A percentile compares a stretch with the other conserved stretches of the same genome.
Evolutionary conservation across 2,888 invertebrate genomes (phyloP).

Genomic region (Elgonia sp.): DNA sequence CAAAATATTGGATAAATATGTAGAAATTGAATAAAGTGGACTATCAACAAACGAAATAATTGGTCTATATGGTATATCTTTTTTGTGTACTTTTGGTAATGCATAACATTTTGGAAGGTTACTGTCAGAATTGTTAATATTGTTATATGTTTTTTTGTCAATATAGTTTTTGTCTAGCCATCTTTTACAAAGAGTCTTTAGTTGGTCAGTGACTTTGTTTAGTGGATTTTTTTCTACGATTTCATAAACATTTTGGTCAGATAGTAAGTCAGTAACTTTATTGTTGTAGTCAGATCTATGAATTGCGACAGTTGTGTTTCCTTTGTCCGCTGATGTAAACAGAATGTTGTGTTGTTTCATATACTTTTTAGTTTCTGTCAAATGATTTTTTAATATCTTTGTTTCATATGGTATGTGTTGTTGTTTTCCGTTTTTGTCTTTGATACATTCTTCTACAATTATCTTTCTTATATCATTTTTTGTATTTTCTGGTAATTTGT

Average conservation of each 20-base stretch:
- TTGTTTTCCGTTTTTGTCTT: neutral
- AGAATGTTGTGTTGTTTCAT: neutral
- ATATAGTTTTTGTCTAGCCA: neutral
- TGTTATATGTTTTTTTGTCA: neutral
- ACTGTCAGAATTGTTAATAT: neutral
- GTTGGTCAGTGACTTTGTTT: neutral
- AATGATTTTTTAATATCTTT: no score
- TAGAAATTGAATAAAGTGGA: neutral
- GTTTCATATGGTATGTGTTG: no score
- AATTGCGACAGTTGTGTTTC: neutral
- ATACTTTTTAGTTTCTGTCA: no score
- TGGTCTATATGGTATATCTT: neutral
- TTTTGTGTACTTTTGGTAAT: conserved; percentile 37
- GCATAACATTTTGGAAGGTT: conserved; percentile 31
- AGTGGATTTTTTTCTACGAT: neutral
- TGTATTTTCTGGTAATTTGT: no score
- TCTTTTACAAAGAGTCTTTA: neutral
- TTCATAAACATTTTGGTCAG: neutral
- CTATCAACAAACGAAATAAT: no score
- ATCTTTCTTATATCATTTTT: no score
- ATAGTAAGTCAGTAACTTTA: neutral
- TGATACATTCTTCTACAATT: no score
- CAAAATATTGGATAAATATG: no score
- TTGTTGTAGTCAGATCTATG: neutral
- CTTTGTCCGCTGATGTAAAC: neutral